A percentile compares a stretch with the other conserved stretches of the same genome.
Conservation (phyloP, 2,888 invertebrate genomes). For the Ormia ochracea region DNA sequence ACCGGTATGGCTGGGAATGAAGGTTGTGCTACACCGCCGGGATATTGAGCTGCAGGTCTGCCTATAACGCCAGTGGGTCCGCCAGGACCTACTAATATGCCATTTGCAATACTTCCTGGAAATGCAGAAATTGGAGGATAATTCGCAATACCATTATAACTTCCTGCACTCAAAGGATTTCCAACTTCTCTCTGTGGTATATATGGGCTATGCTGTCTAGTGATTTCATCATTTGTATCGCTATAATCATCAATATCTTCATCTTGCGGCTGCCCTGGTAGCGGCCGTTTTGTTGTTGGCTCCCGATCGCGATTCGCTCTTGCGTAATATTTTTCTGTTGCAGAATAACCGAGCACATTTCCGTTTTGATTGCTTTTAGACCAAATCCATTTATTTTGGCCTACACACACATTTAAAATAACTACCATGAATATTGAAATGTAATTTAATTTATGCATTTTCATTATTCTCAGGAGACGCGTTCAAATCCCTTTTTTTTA, state of each 20-base stretch:
- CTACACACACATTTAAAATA: conserved; percentile 48
- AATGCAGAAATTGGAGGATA: conserved; percentile 34
- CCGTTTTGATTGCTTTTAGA: conserved; percentile 63
- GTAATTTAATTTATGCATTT: conserved; percentile 16
- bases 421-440: conserved; percentile 11
- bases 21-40: conserved; percentile 35
- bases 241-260: conserved; percentile 74
- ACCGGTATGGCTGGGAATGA: conserved; percentile 50
- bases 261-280: conserved; percentile 69
- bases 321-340: conserved; percentile 60
- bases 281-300: conserved; percentile 72
- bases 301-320: conserved; percentile 67
- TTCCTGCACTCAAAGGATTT: conserved; percentile 26
- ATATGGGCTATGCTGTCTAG: conserved; percentile 69
- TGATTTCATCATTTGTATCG: conserved; percentile 72
- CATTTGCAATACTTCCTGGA: conserved; percentile 67
- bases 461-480: conserved; percentile 1
- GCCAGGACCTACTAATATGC: conserved; percentile 77
- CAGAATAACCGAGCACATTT: conserved; percentile 58
- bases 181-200: conserved; percentile 25
- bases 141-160: conserved; percentile 39
- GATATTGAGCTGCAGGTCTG: conserved; percentile 64
- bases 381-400: conserved; percentile 74
- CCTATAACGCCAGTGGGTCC: conserved; percentile 78
- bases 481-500: conserved; percentile 6